Evolutionary conservation across 2,888 invertebrate species (phyloP).

Genomic region (Barypeithes pellucidus): DNA sequence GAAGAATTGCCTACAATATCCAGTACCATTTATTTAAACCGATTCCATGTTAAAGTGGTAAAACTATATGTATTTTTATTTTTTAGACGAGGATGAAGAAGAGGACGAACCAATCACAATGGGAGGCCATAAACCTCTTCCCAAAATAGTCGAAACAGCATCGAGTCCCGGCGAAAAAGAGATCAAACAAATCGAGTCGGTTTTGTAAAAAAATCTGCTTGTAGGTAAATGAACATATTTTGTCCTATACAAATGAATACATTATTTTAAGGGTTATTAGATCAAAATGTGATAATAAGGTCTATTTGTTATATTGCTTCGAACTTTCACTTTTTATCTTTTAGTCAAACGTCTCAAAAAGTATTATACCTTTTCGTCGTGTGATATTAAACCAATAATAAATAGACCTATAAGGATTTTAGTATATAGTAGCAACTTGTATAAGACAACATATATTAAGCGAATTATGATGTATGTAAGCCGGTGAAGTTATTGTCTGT

Average conservation of each 20-base stretch:
- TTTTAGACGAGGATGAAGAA: conserved; percentile 82
- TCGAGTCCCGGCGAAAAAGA: conserved; percentile 77
- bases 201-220: conserved; percentile 68
- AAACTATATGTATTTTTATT: not conserved
- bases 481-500: conserved; percentile 8
- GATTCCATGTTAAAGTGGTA: too few relatives aligned
- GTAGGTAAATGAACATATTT: conserved; percentile 9
- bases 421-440: conserved; percentile 31
- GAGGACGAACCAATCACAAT: conserved; percentile 82
- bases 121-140: conserved; percentile 70
- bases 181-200: conserved; percentile 83
- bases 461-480: conserved; percentile 10
- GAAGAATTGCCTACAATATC: too few relatives aligned
- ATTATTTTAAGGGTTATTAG: conserved; percentile 30
- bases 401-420: conserved; percentile 34
- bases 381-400: conserved; percentile 38
- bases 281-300: conserved; percentile 45
- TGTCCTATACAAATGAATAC: conserved; percentile 39
- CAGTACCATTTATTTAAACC: too few relatives aligned
- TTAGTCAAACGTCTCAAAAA: conserved; percentile 15
- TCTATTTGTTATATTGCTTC: conserved; percentile 33
- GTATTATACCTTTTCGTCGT: conserved; percentile 12
- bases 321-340: conserved; percentile 14
- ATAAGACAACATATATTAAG: conserved; percentile 24
- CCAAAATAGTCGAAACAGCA: conserved; percentile 85